Base-by-base conservation (phyloP, 2,797 vertebrate species). In the Numenius phaeopus region DNA sequence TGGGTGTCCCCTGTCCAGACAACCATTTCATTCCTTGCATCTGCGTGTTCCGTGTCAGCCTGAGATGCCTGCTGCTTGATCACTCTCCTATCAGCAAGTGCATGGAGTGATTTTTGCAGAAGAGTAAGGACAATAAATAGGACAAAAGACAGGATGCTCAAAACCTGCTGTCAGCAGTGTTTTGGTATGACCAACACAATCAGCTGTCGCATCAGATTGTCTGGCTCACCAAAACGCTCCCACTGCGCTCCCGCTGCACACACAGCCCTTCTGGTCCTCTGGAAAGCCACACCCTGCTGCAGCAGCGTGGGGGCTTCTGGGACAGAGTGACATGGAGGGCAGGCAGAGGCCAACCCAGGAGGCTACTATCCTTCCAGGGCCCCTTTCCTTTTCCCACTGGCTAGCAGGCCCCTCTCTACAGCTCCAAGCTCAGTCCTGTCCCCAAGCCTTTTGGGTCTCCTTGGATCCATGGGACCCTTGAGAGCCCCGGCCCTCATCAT, bases 31-130 rank as follows among this genome's bases (percentile, higher is more conserved):
- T 40, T 72, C 50, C n/a, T 34, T 0, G 1, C 29, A 64, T 8
- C 29, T 29, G 5, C 1, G 0, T 42, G 20, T 13, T 49, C 27
- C 1, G 0, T 2, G 2, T 21, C 62, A 85, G 39, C 30, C 52
- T 37, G 17, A 46, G 7, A 7, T 11, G 5, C 3, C 0, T 39
- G 20, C 21, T 59, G 20, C 20, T 70, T 79, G 7, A 3, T 46
- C n/a, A 29, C 8, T 27, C 32, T 71, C 57, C 22, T 14, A 39
- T 12, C n/a, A 77, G 7, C 11, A 29, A 76, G 21, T 6, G 29
- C 30, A 47, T 32, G 7, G 30, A 44, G 3, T 9, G 29, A 12
- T 27, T 76, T 75, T 72, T 85, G 62, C 24, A 73, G 37, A 10
- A 69, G 4, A 47, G 4, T 27, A 64, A 91, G 34, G 10, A 50